Conservation (phyloP, 2,888 invertebrate genomes). For the Drosophila anceps region DNA sequence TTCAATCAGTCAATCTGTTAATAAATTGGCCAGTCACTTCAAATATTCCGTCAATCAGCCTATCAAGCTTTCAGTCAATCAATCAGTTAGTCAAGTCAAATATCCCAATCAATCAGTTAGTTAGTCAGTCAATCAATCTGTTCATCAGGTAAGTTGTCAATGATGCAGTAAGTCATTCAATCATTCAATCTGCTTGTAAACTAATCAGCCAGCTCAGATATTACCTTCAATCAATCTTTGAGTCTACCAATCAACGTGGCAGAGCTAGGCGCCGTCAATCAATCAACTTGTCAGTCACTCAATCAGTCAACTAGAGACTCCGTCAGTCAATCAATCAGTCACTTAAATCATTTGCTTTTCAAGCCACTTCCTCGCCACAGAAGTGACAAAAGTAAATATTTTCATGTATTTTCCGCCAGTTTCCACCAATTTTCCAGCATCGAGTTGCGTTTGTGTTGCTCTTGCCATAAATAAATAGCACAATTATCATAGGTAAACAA, state of each 20-base stretch:
- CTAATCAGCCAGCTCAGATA: no score
- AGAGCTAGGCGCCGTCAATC: background rate
- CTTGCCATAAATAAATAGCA: constrained; percentile 71
- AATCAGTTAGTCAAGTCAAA: no score
- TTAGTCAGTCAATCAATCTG: no score
- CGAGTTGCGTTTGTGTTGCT: constrained; percentile 12
- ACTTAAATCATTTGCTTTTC: constrained; percentile 16
- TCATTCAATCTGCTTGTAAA: no score
- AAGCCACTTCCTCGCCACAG: background rate
- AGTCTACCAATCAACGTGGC: background rate
- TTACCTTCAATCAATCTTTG: background rate
- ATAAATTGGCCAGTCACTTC: background rate
- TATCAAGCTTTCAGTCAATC: background rate
- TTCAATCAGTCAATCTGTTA: background rate
- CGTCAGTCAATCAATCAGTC: background rate
- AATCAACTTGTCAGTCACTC: background rate
- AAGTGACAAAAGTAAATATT: constrained; percentile 5
- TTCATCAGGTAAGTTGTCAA: no score
- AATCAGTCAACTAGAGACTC: background rate
- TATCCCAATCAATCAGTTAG: no score
- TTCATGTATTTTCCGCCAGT: background rate
- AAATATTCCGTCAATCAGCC: background rate
- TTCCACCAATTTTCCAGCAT: constrained; percentile 5
- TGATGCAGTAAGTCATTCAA: no score
- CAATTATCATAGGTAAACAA: constrained; percentile 80